Evolutionary conservation across 2,797 vertebrate genomes (phyloP), one percentile per base, ranked within the genome.

Genomic region (Sternotherus odoratus): DNA sequence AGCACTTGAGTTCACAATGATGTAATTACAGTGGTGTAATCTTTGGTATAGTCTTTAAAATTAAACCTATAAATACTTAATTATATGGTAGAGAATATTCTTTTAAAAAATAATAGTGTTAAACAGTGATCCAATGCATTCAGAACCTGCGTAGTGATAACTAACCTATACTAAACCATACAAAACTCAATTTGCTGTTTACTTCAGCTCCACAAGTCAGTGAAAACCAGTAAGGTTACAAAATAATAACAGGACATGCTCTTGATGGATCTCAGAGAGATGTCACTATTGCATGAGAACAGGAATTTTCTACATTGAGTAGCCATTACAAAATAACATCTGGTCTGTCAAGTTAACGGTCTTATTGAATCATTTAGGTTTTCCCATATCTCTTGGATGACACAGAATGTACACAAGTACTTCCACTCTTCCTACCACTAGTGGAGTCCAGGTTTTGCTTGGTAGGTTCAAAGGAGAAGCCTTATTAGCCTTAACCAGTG

Each of bases 1-100:
- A 24, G 30, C 36, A 78, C 5, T 66, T 43, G 54, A 56, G 17
- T 56, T 72, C 54, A 72, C 84, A 66, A 85, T 66, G 12, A 49
- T 85, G 43, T 12, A 12, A 85, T 87, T 85, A 75, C 50, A n/a
- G 5, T 43, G n/a, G 66, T 28, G n/a, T 79, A 79, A 83, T 36
- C 81, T 92, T 60, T 86, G 69, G 69, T 86, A 4, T 89, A 85
- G 49, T 72, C 63, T 87, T 84, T 80, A 81, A 84, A 86, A 69
- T 33, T 60, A 80, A 92, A 51, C 51, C 13, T 91, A 60, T 89
- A 82, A 92, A 88, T 88, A 89, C 90, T 94, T 89, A 66, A 91
- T 83, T 60, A 86, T 36, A 13, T 77, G 43, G n/a, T 78, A 92
- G 69, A 48, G 57, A 50, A 80, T 56, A 80, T 56, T 80, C 85